Base-by-base conservation (phyloP, 2,888 invertebrate species). In the Hyposoter didymator region DNA sequence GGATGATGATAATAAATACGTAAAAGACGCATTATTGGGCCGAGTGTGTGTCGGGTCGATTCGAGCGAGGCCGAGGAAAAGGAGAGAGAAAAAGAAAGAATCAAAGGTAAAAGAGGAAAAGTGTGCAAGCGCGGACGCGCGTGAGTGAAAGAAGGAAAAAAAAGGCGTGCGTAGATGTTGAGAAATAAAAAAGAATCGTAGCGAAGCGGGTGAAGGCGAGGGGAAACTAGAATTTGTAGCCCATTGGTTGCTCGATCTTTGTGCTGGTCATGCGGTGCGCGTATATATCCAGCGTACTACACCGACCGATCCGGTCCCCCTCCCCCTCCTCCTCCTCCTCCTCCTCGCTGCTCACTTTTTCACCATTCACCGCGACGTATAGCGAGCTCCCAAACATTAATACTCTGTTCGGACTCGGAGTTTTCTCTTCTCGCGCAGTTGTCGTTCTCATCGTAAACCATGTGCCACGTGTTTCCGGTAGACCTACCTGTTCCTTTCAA, bases 161-260 rank as follows among this genome's bases (percentile, higher is more conserved):
- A 78, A 73, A 49, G 59, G 67, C 17, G 28, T n/a, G 39, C 0
- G 49, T 55, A 22, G 8, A 72, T 73, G 10, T 55, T 62, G 35
- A 12, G 35, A 32, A 22, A 72, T 4, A 14, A 49, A 62, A 28
- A 35, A 14, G 75, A 76, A 80, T 82, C 78, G 7, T 64, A 78
- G 82, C 84, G 79, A 86, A 86, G 75, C 86, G 78, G 84, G 86
- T 86, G 86, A 87, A 86, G 85, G 86, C 87, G 84, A 86, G 67
- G 79, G 72, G 73, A 76, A 70, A 79, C 64, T 79, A 72, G 75
- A 64, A 64, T 79, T 14, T 62, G 64, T 76, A 55, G 78, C 32
- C 70, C 19, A 80, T 49, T 80, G 76, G 78, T 69, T 52, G 78
- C 75, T 80, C 45, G 72, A 52, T 72, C 59, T 55, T 82, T 55